These are phyloP conservation scores for Sycophila texana DNA, from an alignment of 2,888 invertebrate species.

Conservation along the genomic window DNA sequence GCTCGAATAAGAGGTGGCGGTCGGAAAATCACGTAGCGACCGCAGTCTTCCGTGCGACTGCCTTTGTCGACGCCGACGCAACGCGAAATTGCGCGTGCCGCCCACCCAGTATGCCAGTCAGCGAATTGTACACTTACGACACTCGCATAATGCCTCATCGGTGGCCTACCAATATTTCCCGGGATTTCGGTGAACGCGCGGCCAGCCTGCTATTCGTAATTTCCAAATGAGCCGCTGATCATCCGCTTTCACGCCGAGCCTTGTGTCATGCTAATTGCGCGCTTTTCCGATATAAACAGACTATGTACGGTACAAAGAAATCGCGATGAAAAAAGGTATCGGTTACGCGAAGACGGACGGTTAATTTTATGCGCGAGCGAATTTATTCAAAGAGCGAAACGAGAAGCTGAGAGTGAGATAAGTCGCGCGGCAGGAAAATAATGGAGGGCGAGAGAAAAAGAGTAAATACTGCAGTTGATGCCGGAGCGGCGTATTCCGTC, in stretches of 20 bases:
- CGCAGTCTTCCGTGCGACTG: constrained; percentile 48
- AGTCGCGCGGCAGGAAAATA: constrained; percentile 49
- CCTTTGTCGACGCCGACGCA: constrained; percentile 41
- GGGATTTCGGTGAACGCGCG: too few relatives aligned
- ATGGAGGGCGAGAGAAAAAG: constrained; percentile 32
- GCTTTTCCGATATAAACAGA: too few relatives aligned
- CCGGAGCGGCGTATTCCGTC: constrained; percentile 35
- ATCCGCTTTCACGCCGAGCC: too few relatives aligned
- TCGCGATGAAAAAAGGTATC: too few relatives aligned
- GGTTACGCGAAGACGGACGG: too few relatives aligned
- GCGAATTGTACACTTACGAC: constrained; percentile 26
- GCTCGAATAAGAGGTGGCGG: constrained; percentile 5
- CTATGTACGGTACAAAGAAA: too few relatives aligned
- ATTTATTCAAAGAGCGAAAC: background rate
- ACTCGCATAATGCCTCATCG: background rate
- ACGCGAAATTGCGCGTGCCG: constrained; percentile 15
- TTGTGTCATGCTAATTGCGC: too few relatives aligned
- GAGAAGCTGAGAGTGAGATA: constrained; percentile 33
- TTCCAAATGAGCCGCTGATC: too few relatives aligned
- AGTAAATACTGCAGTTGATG: constrained; percentile 29
- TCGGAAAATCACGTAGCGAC: constrained; percentile 59
- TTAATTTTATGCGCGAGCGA: too few relatives aligned
- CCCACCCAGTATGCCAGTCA: constrained; percentile 6
- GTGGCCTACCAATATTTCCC: background rate
- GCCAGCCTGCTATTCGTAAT: too few relatives aligned